Base-by-base conservation (phyloP, 1,140 invertebrate species). In the Camponotus vicinus region DNA sequence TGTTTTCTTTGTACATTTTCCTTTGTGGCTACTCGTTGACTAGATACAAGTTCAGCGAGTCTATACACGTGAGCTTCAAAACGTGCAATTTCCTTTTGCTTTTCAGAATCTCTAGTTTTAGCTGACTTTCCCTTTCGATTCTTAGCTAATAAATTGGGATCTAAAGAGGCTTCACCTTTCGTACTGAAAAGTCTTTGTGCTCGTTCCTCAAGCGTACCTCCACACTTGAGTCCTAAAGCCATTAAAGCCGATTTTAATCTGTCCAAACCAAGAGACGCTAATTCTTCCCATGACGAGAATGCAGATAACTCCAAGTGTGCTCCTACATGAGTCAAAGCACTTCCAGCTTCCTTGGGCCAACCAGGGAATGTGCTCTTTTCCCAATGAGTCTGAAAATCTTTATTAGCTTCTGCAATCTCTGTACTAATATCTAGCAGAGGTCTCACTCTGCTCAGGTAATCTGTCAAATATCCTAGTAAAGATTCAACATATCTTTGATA, bases 1-100 rank as follows among this genome's bases (percentile, higher is more conserved):
- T 99, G 99, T 93, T 99, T 99, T 13, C 99, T 96, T 92, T 99
- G 99, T 0, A 99, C 99, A 95, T 99, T 99, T 95, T 99, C 99
- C 92, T 99, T 98, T 0, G 99, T 99, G 0, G 98, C 97, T 3
- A 97, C 96, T 55, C 99, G 95, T 92, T 99, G 98, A 88, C 97
- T 97, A 1, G 97, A 97, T 6, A 99, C 96, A 59, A 98, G 95
- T 91, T 98, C 98, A 0, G 98, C 96, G 59, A 99, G 96, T 93
- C 97, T 97, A 91, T 99, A 99, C 42, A 98, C 96, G 95, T 99
- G 98, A 0, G 98, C 97, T 95, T 99, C 99, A 32, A 99, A 95
- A 76, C 96, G 96, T 2, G 98, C 98, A 73, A 99, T 97, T 92
- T 98, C 98, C 90, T 97, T 97, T 73, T 98, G 97, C 42, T 97